Evolutionary conservation across 2,113 vertebrate genomes (phyloP).

Genomic region (Spilogale gracilis): DNA sequence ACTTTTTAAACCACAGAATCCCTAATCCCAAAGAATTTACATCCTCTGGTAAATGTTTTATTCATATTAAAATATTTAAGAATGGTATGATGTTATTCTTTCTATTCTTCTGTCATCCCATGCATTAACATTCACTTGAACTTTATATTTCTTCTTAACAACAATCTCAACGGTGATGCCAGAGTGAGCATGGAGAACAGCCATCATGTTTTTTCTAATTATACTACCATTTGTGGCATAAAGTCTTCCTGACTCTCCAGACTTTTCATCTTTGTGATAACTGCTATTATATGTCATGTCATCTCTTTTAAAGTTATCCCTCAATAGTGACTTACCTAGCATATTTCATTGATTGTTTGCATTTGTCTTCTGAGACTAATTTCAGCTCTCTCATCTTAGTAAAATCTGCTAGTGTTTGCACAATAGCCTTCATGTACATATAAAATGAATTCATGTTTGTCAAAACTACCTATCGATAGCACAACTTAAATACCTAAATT

Average conservation of each 20-base stretch:
- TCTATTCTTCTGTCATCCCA: neutral
- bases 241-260: constrained; percentile 13
- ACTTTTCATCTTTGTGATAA: constrained; percentile 58
- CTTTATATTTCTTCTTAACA: constrained; percentile 50
- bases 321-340: constrained; percentile 29
- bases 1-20: neutral
- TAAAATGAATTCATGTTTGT: neutral
- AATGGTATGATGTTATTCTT: neutral
- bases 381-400: neutral
- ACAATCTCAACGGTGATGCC: constrained; percentile 8
- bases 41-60: constrained; percentile 27
- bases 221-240: constrained; percentile 52
- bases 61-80: constrained; percentile 64
- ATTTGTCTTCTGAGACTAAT: constrained; percentile 52
- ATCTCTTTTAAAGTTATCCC: constrained; percentile 40
- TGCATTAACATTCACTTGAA: constrained; percentile 36
- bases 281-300: constrained; percentile 47
- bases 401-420: constrained; percentile 26
- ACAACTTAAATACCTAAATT: constrained; percentile 8
- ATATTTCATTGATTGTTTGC: constrained; percentile 27
- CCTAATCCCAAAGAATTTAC: constrained; percentile 22
- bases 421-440: neutral
- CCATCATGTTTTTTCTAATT: constrained; percentile 48
- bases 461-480: neutral
- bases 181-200: neutral